These are phyloP conservation scores for Antitype chi DNA, from an alignment of 2,888 invertebrate genomes.

Conservation along the genomic window DNA sequence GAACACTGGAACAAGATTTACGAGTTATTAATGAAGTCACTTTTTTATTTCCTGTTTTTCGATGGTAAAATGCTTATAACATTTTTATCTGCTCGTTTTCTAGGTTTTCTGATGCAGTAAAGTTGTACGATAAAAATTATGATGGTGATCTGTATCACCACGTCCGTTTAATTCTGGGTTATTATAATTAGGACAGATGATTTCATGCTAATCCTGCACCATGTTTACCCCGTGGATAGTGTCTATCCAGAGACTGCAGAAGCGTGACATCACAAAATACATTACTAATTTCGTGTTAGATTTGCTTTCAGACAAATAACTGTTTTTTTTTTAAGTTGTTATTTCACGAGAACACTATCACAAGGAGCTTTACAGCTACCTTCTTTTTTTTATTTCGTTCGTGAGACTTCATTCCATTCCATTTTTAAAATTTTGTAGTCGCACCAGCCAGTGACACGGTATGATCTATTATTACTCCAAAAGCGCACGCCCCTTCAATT, in stretches of 20 bases:
- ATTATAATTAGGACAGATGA: no score
- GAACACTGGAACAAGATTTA: conserved; percentile 69
- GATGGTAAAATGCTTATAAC: conserved; percentile 13
- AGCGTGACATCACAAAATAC: neutral
- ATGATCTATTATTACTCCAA: conserved; percentile 10
- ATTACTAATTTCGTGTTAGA: neutral
- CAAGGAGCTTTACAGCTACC: neutral
- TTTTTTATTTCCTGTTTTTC: conserved; percentile 39
- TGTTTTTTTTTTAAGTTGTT: neutral
- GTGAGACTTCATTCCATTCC: neutral
- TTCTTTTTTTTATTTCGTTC: neutral
- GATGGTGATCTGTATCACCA: no score
- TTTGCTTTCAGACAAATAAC: neutral
- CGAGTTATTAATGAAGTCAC: conserved; percentile 67
- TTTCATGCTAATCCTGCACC: neutral
- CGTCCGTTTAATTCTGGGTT: no score
- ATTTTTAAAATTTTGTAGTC: neutral
- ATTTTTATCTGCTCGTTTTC: neutral
- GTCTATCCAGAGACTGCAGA: neutral
- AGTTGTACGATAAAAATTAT: neutral
- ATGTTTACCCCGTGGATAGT: no score
- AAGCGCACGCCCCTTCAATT: conserved; percentile 17
- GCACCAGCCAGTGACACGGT: neutral
- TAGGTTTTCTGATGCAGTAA: neutral
- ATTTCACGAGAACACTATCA: neutral